Evolutionary conservation across 2,113 vertebrate genomes (phyloP), one percentile per base, ranked within the genome.

Genomic region (Indri indri): DNA sequence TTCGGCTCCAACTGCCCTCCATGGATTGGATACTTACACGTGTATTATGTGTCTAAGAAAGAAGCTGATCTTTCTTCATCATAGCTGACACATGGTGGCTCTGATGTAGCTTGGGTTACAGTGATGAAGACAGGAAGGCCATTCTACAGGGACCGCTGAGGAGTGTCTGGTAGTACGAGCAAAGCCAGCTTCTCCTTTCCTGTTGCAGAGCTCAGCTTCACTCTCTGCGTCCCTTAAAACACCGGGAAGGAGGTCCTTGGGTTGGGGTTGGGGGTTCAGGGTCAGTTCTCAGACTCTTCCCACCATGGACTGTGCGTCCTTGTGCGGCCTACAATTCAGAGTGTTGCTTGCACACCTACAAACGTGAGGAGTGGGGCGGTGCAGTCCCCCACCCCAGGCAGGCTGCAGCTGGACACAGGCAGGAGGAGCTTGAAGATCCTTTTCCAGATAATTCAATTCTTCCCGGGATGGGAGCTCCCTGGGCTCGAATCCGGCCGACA

Each of bases 1-100:
- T 45, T 71, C 82, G 94, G 85, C 91, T 30, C 73, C 52, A 45
- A 52, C 96, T 57, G 32, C 63, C 45, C 40, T 96, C 40, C 5
- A 22, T 71, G 65, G 0, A 1, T 91, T 61, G 79, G 45, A 70
- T 89, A 86, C 91, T 93, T 95, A 90, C 50, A 96, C 88, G 91
- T 59, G 89, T 95, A 90, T 95, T 81, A 94, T 87, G 97, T 88
- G 0, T 95, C 80, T 87, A 22, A 82, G 76, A 92, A 79, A 91
- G 76, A 94, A 97, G 95, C 96, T 90, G 52, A 95, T 80, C 80
- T 95, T 95, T 7, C 66, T 45, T 86, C 40, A 42, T 22, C 81
- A 66, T n/a, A 91, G 76, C 68, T 66, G 94, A 86, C 63, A 87
- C 83, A 52, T 94, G 59, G 92, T 63, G 9, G 47, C 90, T 73